phyloP scores from a whole-genome alignment of 1,140 invertebrate species.

The Polypedilum vanderplanki region DNA sequence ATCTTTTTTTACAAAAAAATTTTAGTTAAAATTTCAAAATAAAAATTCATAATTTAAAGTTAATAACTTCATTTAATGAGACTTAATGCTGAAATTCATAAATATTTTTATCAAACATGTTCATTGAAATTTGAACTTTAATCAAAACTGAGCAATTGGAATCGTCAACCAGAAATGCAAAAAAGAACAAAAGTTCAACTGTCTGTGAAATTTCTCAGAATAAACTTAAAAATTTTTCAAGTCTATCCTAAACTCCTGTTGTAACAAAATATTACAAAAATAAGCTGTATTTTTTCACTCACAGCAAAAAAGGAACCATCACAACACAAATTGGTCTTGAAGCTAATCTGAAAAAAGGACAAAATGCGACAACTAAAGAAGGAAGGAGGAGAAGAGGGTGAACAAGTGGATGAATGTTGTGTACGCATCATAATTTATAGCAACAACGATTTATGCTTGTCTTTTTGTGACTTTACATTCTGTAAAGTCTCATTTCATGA shows the following conservation, averaged over 20 bases:
- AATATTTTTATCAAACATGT: too few relatives aligned
- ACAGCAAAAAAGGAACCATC: conserved; percentile 1
- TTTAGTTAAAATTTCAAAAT: too few relatives aligned
- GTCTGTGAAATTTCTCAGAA: neutral
- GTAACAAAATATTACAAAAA: neutral
- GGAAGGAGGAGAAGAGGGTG: neutral
- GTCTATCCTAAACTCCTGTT: too few relatives aligned
- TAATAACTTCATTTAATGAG: too few relatives aligned
- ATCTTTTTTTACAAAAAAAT: too few relatives aligned
- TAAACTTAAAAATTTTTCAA: too few relatives aligned
- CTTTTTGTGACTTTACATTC: neutral
- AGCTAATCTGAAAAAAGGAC: conserved; percentile 5
- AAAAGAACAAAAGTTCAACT: neutral
- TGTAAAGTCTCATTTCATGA: neutral
- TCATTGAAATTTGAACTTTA: too few relatives aligned
- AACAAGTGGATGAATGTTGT: neutral
- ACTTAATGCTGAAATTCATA: too few relatives aligned
- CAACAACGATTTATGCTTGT: conserved; percentile 4
- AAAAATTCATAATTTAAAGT: too few relatives aligned
- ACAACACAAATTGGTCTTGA: conserved; percentile 17
- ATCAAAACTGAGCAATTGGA: too few relatives aligned
- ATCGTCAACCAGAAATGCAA: neutral
- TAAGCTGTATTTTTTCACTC: too few relatives aligned
- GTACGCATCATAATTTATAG: conserved; percentile 18
- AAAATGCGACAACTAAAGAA: neutral